Base-by-base conservation (phyloP, 2,113 vertebrate genomes). In the Carollia perspicillata region DNA sequence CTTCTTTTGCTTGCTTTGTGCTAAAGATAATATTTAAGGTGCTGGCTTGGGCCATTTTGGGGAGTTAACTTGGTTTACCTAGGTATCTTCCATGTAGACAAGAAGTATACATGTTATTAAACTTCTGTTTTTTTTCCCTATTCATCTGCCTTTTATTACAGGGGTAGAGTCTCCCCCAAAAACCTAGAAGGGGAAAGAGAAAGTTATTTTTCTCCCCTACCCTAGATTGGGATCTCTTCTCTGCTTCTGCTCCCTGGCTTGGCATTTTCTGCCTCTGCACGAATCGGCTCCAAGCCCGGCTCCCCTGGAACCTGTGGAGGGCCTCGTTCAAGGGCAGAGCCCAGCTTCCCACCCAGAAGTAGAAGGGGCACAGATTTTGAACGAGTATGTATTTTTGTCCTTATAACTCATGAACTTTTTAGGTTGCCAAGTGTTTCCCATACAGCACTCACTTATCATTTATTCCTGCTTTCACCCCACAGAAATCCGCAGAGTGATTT, bases 211-310 rank as follows among this genome's bases (percentile, higher is more conserved):
- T 30, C 28, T 60, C 28, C 11, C 28, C 60, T 30, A 63, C 60
- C 30, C 28, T 28, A 13, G 63, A 33, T 66, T 66, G 14, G 65
- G 65, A 18, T 66, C 37, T 71, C 68, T 13, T 40, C 68, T 71
- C 10, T 71, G 37, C 68, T 44, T 44, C 8, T 30, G 69, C 33
- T 68, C 14, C 33, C 83, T 68, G 30, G 26, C 37, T 26, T 26
- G 37, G 44, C 20, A 35, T 47, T 77, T 37, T 8, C 42, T 33
- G n/a, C 8, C 3, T 16, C 72, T 37, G 33, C 33, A 37, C 17
- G 8, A 28, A 9, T 11, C 3, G 17, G 49, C 12, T 68, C 8
- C 12, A 7, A 22, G 7, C 3, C 6, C 5, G 13, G 40, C 8
- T 47, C 6, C n/a, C 65, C 23, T 42, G 8, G 51, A 37, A 40